A percentile compares a stretch with the other conserved stretches of the same genome.
phyloP scores from a whole-genome alignment of 2,113 vertebrate genomes.

The Mellivora capensis region DNA sequence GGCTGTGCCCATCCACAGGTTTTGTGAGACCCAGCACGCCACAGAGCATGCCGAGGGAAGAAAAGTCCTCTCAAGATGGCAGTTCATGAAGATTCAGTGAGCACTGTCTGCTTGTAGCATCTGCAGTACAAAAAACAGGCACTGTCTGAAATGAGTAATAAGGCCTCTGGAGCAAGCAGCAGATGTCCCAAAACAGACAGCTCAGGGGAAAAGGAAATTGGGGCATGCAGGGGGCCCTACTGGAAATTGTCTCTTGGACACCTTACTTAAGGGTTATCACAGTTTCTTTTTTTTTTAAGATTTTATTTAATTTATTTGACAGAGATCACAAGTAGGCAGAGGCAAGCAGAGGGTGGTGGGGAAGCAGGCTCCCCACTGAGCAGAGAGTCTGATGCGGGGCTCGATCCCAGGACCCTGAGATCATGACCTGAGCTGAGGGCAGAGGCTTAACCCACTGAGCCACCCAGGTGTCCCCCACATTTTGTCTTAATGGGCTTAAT shows the following conservation, averaged over 20 bases:
- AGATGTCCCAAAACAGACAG: background rate
- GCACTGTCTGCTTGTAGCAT: no score
- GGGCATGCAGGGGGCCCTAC: no score
- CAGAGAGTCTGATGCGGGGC: no score
- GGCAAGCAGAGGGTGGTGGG: no score
- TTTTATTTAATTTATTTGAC: no score
- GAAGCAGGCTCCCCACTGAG: no score
- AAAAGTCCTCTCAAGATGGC: background rate
- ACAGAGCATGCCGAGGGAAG: fast-evolving
- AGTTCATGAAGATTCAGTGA: background rate
- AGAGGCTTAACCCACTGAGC: no score
- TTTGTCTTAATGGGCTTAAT: background rate
- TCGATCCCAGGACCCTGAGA: no score
- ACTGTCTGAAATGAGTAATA: background rate
- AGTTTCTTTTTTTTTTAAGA: background rate
- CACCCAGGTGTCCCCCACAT: background rate
- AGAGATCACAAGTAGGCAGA: no score
- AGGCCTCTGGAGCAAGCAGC: background rate
- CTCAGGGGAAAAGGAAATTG: background rate
- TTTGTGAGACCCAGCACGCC: fast-evolving
- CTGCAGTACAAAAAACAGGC: background rate
- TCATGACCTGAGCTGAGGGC: no score
- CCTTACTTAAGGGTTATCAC: background rate
- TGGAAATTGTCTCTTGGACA: background rate
- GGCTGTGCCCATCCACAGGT: background rate